These are phyloP conservation scores for Lagopus leucura DNA, from an alignment of 2,113 vertebrate species.

Conservation along the genomic window DNA sequence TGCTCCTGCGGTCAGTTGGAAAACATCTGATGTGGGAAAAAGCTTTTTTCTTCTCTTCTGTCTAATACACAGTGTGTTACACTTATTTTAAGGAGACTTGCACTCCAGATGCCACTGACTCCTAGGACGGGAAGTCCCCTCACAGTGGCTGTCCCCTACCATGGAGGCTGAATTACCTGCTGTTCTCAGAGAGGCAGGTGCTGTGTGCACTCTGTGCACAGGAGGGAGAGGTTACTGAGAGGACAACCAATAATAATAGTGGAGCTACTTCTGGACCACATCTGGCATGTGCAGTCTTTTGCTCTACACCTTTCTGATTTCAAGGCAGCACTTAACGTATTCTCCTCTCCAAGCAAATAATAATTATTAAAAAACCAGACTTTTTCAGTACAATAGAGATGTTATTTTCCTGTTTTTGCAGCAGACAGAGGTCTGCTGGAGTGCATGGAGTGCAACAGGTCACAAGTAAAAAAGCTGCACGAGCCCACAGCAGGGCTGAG, in stretches of 20 bases:
- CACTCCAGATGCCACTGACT: neutral
- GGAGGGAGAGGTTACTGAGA: slow-evolving; percentile 37
- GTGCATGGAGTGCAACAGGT: neutral
- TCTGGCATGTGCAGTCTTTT: neutral
- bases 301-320: neutral
- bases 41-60: neutral
- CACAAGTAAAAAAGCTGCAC: neutral
- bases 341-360: neutral
- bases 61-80: neutral
- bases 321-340: neutral
- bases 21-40: neutral
- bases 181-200: slow-evolving; percentile 28
- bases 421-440: neutral
- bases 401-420: neutral
- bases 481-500: neutral
- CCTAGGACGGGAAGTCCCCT: neutral
- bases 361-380: neutral
- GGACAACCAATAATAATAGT: slow-evolving; percentile 11
- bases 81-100: slow-evolving; percentile 25
- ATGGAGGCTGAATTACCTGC: neutral
- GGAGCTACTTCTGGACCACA: neutral
- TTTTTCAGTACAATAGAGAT: neutral
- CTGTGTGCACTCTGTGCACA: neutral
- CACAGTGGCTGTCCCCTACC: neutral
- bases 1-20: slow-evolving; percentile 1